These are phyloP conservation scores for Tetrax tetrax DNA, from an alignment of 2,113 vertebrate species.

Conservation along the genomic window DNA sequence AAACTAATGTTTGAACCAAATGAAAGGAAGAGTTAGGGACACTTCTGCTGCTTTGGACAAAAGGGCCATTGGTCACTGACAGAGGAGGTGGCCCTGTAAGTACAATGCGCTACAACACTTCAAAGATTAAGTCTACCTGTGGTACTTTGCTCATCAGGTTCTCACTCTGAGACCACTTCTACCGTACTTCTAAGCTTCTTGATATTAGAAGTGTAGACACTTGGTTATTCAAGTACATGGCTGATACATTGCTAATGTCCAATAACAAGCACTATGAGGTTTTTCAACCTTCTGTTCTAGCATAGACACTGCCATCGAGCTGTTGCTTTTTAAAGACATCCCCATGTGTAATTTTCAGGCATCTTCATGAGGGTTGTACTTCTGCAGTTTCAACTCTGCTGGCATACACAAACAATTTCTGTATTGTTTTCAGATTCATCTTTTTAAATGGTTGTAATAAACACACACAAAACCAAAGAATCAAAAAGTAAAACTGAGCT, in stretches of 20 bases:
- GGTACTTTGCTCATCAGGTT: not conserved
- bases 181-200: not conserved
- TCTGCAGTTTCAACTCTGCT: not conserved
- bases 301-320: not conserved
- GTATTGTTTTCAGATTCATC: not conserved
- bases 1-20: not conserved
- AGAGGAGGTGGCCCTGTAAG: not conserved
- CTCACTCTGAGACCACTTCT: not conserved
- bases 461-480: not conserved
- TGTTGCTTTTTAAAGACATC: not conserved
- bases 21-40: not conserved
- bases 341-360: not conserved
- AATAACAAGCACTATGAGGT: not conserved
- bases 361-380: not conserved
- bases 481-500: not conserved
- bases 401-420: not conserved
- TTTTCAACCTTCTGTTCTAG: not conserved
- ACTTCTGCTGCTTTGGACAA: not conserved
- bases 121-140: not conserved
- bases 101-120: not conserved
- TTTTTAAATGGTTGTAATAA: not conserved
- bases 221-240: not conserved
- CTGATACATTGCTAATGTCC: not conserved
- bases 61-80: not conserved
- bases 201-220: not conserved